Evolutionary conservation across 1,140 invertebrate species (phyloP).

Genomic region (Campoletis sonorensis): DNA sequence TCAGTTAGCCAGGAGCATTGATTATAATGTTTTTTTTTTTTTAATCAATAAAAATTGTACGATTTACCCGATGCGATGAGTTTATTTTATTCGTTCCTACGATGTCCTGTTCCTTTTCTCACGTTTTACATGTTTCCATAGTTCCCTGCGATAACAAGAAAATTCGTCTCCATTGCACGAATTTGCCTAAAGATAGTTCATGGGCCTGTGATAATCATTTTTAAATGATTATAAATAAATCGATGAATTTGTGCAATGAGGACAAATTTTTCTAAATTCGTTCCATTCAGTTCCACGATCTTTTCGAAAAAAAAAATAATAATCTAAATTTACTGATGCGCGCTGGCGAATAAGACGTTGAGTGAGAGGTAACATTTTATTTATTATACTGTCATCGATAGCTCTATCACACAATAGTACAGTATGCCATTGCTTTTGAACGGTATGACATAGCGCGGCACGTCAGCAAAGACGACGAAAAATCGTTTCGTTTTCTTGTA

Average conservation of each 20-base stretch:
- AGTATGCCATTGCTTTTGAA: constrained; percentile 48
- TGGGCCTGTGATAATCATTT: too few relatives aligned
- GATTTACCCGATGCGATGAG: constrained; percentile 1
- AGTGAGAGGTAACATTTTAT: constrained; percentile 63
- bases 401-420: constrained; percentile 66
- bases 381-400: constrained; percentile 67
- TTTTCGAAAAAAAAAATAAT: too few relatives aligned
- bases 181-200: too few relatives aligned
- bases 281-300: too few relatives aligned
- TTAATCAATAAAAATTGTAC: constrained; percentile 31
- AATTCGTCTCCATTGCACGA: too few relatives aligned
- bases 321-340: neutral
- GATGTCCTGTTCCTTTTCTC: neutral
- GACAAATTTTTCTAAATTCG: too few relatives aligned
- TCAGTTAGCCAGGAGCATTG: constrained; percentile 19
- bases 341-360: neutral
- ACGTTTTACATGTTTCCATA: too few relatives aligned
- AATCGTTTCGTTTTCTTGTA: constrained; percentile 45
- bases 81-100: neutral
- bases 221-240: too few relatives aligned
- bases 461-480: constrained; percentile 41
- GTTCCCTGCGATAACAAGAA: too few relatives aligned
- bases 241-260: too few relatives aligned
- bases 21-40: constrained; percentile 20
- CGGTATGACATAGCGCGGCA: constrained; percentile 46